Percentiles rank a stretch among this genome's conserved stretches.
phyloP scores from a whole-genome alignment of 1,140 invertebrate species.

The Tetranychus urticae region DNA sequence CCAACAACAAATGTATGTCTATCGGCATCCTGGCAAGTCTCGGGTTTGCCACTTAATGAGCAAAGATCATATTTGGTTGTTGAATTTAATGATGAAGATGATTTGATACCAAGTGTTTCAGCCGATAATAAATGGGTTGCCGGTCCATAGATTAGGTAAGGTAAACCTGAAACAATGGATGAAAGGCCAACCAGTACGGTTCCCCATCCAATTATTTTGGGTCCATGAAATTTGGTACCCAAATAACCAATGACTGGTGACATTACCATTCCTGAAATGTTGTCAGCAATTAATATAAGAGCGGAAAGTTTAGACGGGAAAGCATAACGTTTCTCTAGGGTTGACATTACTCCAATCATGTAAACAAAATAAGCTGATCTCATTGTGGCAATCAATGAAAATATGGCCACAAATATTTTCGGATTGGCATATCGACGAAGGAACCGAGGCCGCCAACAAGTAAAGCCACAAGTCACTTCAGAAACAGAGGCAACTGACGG shows the following conservation, averaged over 20 bases:
- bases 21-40: background rate
- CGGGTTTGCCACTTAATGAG: background rate
- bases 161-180: constrained; percentile 34
- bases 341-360: constrained; percentile 37
- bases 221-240: constrained; percentile 36
- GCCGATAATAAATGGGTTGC: constrained; percentile 40
- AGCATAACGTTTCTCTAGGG: constrained; percentile 52
- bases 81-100: too few species aligned
- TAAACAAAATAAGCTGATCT: constrained; percentile 50
- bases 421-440: constrained; percentile 44
- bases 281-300: constrained; percentile 19
- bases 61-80: background rate
- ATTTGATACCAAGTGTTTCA: constrained; percentile 33
- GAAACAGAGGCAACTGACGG: background rate
- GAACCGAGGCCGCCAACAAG: constrained; percentile 19
- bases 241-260: constrained; percentile 33
- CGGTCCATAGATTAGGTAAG: constrained; percentile 39
- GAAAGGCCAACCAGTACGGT: constrained; percentile 39
- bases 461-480: background rate
- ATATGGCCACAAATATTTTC: constrained; percentile 42
- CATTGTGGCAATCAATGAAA: constrained; percentile 41
- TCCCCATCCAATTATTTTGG: constrained; percentile 40
- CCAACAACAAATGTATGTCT: constrained; percentile 14
- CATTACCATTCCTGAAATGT: constrained; percentile 10
- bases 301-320: constrained; percentile 47